These are phyloP conservation scores for Rhabditophanes sp. DNA, from an alignment of 2,888 invertebrate genomes.

Conservation along the genomic window DNA sequence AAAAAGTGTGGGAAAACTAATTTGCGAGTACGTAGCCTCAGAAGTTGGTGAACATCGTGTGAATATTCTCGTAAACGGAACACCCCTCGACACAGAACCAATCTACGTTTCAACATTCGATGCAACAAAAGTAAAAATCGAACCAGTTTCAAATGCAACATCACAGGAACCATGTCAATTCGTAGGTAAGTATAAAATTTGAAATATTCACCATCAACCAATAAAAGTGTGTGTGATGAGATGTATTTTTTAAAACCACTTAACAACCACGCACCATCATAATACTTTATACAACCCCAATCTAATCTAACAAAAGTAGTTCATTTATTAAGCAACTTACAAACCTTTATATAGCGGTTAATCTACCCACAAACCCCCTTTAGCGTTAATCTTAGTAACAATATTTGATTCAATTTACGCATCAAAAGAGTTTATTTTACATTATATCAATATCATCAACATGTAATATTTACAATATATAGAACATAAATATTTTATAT, in stretches of 20 bases:
- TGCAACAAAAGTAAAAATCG: constrained; percentile 53
- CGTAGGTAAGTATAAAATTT: constrained; percentile 55
- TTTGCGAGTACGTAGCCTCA: constrained; percentile 70
- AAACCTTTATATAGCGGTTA: too few relatives aligned
- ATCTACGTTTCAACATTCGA: constrained; percentile 80
- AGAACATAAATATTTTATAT: too few relatives aligned
- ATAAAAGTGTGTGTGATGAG: neutral
- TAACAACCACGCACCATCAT: constrained; percentile 1
- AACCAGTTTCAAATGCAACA: constrained; percentile 77
- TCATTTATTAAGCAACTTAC: too few relatives aligned
- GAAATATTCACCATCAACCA: constrained; percentile 4
- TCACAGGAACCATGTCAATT: constrained; percentile 92
- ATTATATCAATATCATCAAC: too few relatives aligned
- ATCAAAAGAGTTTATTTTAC: too few relatives aligned
- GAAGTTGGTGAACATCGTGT: constrained; percentile 61
- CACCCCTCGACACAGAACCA: constrained; percentile 73
- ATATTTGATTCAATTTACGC: too few relatives aligned
- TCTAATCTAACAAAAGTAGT: too few relatives aligned
- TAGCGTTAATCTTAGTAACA: too few relatives aligned
- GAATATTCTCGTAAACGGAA: constrained; percentile 72
- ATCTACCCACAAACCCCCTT: too few relatives aligned
- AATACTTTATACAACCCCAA: too few relatives aligned
- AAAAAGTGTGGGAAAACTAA: constrained; percentile 65
- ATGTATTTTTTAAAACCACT: neutral
- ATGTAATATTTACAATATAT: too few relatives aligned